Percentiles rank a stretch among this genome's conserved stretches.
These are phyloP conservation scores for Pitta sordida DNA, from an alignment of 2,113 vertebrate species.

Conservation along the genomic window DNA sequence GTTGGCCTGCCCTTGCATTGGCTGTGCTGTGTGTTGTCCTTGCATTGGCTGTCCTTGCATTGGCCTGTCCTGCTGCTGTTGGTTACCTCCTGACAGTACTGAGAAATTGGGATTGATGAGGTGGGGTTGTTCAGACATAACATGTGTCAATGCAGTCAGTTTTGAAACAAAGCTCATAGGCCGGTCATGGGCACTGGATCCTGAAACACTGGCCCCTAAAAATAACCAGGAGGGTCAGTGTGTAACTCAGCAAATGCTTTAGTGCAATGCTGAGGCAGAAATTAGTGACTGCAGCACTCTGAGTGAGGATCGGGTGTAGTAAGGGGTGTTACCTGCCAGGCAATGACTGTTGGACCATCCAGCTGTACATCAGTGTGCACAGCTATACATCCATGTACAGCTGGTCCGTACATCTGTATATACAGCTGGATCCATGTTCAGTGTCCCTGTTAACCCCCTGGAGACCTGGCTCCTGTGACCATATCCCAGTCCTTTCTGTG, in stretches of 20 bases:
- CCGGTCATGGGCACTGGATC: neutral
- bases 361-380: neutral
- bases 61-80: neutral
- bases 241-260: neutral
- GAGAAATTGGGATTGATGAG: neutral
- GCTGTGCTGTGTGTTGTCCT: neutral
- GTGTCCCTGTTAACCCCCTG: neutral
- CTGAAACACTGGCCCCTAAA: neutral
- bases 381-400: neutral
- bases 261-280: neutral
- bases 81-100: neutral
- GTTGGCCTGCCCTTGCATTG: neutral
- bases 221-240: neutral
- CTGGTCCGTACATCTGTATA: rapidly evolving
- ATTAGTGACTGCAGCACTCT: neutral
- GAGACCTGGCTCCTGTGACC: neutral
- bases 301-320: neutral
- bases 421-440: neutral
- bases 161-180: neutral
- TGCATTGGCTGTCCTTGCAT: neutral
- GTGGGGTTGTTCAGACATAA: neutral
- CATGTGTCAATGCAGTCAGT: neutral
- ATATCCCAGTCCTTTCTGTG: neutral
- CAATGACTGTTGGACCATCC: neutral
- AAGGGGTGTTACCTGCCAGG: neutral